Evolutionary conservation across 2,797 vertebrate species (phyloP).

Genomic region (Rhabdophis nuchalis): DNA sequence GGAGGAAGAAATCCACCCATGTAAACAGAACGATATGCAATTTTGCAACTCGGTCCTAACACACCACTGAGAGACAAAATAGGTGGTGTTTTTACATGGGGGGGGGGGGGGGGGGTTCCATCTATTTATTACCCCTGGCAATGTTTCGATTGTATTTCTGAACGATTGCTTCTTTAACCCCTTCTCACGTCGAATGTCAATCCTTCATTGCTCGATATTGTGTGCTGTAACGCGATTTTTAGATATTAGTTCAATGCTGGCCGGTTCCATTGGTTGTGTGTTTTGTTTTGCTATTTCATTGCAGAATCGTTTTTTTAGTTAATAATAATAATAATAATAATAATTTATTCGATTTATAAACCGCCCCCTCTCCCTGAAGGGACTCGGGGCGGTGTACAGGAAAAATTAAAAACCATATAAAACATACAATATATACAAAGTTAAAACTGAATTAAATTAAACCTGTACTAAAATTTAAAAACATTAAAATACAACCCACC

Average conservation of each 20-base stretch:
- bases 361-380: too few relatives aligned
- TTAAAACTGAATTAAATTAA: too few relatives aligned
- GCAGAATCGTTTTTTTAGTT: not conserved
- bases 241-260: not conserved
- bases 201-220: not conserved
- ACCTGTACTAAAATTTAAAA: too few relatives aligned
- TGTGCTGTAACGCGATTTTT: too few relatives aligned
- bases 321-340: too few relatives aligned
- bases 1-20: not conserved
- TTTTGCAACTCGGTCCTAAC: not conserved
- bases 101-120: not conserved
- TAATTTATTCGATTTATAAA: too few relatives aligned
- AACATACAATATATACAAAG: too few relatives aligned
- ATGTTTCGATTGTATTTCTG: not conserved
- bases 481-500: too few relatives aligned
- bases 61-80: not conserved
- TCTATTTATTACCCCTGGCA: not conserved
- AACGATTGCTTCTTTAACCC: not conserved
- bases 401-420: too few relatives aligned
- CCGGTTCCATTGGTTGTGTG: not conserved
- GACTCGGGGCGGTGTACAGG: too few relatives aligned
- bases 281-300: not conserved
- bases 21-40: not conserved
- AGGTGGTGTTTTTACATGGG: not conserved
- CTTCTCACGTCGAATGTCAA: not conserved